These are phyloP conservation scores for Pelodiscus sinensis DNA, from an alignment of 2,113 vertebrate genomes.

Conservation along the genomic window DNA sequence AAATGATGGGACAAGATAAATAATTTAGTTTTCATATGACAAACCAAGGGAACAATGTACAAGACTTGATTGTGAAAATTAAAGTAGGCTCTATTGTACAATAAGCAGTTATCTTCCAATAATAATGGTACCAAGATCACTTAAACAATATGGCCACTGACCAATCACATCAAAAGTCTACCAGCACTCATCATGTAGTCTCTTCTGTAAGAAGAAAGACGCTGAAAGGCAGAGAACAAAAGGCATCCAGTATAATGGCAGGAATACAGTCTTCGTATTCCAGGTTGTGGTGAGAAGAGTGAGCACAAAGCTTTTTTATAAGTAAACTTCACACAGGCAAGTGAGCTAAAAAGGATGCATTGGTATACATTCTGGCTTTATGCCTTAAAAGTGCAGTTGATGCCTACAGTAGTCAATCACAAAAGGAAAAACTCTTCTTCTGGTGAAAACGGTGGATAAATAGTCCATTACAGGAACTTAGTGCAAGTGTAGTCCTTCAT, in stretches of 20 bases:
- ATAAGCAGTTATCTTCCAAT: background rate
- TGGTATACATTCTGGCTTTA: fast-evolving
- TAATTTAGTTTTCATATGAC: background rate
- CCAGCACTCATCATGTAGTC: background rate
- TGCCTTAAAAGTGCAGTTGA: background rate
- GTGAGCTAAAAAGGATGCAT: background rate
- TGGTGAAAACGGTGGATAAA: background rate
- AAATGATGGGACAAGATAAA: no score
- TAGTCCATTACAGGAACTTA: background rate
- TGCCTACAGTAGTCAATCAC: background rate
- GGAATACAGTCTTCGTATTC: background rate
- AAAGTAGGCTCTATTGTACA: background rate
- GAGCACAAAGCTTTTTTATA: fast-evolving
- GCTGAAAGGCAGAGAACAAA: background rate
- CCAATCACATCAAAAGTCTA: fast-evolving
- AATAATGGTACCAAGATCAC: background rate
- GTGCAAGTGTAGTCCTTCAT: background rate
- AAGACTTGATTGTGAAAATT: background rate
- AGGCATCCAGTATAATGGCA: constrained; percentile 20
- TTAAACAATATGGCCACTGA: background rate
- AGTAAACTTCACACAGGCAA: background rate
- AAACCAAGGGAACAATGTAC: background rate
- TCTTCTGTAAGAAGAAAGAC: background rate
- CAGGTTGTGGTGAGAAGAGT: background rate
- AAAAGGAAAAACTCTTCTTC: background rate